These are phyloP conservation scores for Osmoderma eremita DNA, from an alignment of 2,888 invertebrate species.

Conservation along the genomic window DNA sequence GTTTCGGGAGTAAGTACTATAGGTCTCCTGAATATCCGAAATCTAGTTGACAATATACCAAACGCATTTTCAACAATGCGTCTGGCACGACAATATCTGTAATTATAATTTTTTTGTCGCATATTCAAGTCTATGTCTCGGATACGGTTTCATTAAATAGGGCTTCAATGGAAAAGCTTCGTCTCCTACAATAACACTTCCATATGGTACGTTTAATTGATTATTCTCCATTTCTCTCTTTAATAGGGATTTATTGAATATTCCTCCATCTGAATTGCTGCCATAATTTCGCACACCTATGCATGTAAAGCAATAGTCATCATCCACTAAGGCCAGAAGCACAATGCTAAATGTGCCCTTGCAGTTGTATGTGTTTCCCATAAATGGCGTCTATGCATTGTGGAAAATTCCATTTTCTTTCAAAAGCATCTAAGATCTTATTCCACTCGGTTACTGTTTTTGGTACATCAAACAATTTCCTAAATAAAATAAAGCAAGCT, in stretches of 20 bases:
- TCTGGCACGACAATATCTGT: background rate
- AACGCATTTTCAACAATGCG: background rate
- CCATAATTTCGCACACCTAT: conserved; percentile 51
- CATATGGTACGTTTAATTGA: background rate
- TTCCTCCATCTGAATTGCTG: conserved; percentile 51
- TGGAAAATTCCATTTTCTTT: conserved; percentile 29
- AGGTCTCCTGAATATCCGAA: background rate
- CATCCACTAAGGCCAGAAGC: conserved; percentile 51
- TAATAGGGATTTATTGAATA: conserved; percentile 48
- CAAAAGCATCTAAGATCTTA: conserved; percentile 11
- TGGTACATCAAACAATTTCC: background rate
- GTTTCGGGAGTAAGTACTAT: background rate
- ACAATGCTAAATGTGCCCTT: conserved; percentile 51
- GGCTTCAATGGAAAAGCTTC: background rate
- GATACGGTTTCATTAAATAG: background rate
- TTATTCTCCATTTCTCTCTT: conserved; percentile 45
- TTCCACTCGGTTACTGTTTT: background rate
- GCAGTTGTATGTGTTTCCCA: conserved; percentile 46
- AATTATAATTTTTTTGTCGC: background rate
- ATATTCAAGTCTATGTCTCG: background rate
- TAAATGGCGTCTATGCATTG: conserved; percentile 13
- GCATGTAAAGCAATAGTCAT: conserved; percentile 50
- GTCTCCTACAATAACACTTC: background rate
- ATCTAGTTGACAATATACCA: background rate
- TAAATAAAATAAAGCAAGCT: background rate